Evolutionary conservation across 2,888 invertebrate genomes (phyloP).

Genomic region (Epiblema foenella): DNA sequence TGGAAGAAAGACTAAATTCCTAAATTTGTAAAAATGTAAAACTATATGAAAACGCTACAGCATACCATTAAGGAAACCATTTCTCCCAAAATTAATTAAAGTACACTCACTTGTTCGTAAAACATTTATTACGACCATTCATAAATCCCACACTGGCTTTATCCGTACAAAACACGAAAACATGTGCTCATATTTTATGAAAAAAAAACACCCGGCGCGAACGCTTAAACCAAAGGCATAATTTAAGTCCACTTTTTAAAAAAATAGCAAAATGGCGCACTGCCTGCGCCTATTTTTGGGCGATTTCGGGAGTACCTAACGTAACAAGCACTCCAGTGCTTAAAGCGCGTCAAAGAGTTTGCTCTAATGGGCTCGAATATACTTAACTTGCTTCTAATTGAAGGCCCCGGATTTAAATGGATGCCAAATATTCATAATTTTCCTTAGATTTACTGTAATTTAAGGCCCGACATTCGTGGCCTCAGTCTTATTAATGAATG

Average conservation of each 20-base stretch:
- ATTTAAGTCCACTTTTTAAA: slow-evolving; percentile 21
- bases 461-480: not conserved
- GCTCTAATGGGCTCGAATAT: slow-evolving; percentile 56
- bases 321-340: slow-evolving; percentile 50
- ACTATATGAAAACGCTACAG: not conserved
- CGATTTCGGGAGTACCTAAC: slow-evolving; percentile 50
- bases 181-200: slow-evolving; percentile 21
- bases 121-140: slow-evolving; percentile 15
- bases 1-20: too few relatives aligned
- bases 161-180: slow-evolving; percentile 2
- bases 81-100: too few relatives aligned
- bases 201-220: slow-evolving; percentile 20
- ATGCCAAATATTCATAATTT: slow-evolving; percentile 30
- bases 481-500: not conserved
- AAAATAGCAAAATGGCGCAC: slow-evolving; percentile 48
- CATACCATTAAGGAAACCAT: not conserved
- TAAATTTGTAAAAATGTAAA: too few relatives aligned
- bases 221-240: slow-evolving; percentile 28
- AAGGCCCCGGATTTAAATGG: slow-evolving; percentile 50
- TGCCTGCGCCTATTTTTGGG: slow-evolving; percentile 45
- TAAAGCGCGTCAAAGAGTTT: slow-evolving; percentile 49
- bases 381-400: slow-evolving; percentile 60
- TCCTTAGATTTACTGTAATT: not conserved
- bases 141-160: not conserved
- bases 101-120: not conserved